A percentile compares a stretch with the other conserved stretches of the same genome.
phyloP scores from a whole-genome alignment of 2,888 invertebrate species.

The Nasonovia ribisnigri region DNA sequence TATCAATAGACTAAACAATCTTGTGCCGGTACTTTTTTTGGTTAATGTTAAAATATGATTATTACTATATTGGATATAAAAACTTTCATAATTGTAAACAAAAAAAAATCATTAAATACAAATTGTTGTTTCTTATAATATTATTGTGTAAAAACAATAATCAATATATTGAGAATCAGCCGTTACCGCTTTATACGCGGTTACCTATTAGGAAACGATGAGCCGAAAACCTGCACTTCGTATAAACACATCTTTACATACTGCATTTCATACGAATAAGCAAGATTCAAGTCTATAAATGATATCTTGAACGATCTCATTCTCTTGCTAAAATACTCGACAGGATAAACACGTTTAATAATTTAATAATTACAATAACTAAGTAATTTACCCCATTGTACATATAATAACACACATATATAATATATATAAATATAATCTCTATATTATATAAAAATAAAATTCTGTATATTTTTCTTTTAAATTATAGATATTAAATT shows the following conservation, averaged over 20 bases:
- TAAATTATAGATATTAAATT: background rate
- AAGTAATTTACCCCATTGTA: too few relatives aligned
- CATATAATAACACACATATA: too few relatives aligned
- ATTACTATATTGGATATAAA: background rate
- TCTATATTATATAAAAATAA: background rate
- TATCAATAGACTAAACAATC: conserved; percentile 35
- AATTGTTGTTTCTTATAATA: background rate
- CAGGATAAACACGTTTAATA: background rate
- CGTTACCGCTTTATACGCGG: background rate
- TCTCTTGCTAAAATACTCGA: background rate
- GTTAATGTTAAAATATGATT: background rate
- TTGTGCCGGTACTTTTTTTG: background rate
- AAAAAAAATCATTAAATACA: background rate
- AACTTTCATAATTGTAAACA: background rate
- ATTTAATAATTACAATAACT: background rate
- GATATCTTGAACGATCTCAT: background rate
- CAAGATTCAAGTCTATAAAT: background rate
- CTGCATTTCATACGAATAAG: background rate
- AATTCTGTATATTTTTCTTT: background rate
- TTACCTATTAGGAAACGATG: background rate
- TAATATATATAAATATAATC: too few relatives aligned
- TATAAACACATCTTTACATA: background rate
- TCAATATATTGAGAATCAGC: background rate
- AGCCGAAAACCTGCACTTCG: background rate
- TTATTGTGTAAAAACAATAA: background rate